phyloP scores from a whole-genome alignment of 2,888 invertebrate genomes.

The Yponomeuta sedellus region DNA sequence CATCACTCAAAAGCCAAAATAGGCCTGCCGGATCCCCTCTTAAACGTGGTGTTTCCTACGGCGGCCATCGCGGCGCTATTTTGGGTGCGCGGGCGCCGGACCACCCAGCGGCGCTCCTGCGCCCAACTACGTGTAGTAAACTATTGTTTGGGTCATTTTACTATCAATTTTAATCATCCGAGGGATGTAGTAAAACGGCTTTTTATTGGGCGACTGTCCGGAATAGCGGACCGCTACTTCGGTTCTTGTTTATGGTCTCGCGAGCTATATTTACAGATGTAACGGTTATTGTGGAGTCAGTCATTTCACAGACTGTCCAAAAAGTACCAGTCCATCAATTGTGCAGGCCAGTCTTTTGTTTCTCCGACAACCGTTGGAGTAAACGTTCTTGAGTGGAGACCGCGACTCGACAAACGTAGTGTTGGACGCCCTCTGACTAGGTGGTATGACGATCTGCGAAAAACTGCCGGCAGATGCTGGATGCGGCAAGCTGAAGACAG shows the following conservation, averaged over 20 bases:
- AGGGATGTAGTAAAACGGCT: conserved; percentile 10
- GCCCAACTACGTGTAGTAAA: background rate
- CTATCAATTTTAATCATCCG: conserved; percentile 9
- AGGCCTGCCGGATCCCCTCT: conserved; percentile 29
- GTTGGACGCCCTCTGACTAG: too few relatives aligned
- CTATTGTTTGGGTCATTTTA: conserved; percentile 17
- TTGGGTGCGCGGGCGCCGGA: conserved; percentile 61
- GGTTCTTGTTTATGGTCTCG: background rate
- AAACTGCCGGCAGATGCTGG: too few relatives aligned
- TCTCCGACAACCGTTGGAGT: too few relatives aligned
- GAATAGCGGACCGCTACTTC: background rate
- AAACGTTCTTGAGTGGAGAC: too few relatives aligned
- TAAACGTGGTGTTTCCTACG: conserved; percentile 71
- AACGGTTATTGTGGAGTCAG: too few relatives aligned
- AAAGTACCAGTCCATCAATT: too few relatives aligned
- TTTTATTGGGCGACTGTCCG: background rate
- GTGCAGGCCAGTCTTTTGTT: too few relatives aligned
- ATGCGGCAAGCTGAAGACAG: too few relatives aligned
- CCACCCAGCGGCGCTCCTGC: conserved; percentile 54
- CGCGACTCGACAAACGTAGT: too few relatives aligned
- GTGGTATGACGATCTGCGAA: too few relatives aligned
- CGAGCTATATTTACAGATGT: background rate
- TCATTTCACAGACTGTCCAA: too few relatives aligned
- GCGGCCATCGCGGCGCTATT: conserved; percentile 53
- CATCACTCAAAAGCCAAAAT: too few relatives aligned